Percentiles rank a stretch among this genome's conserved stretches.
Evolutionary conservation across 1,140 invertebrate species (phyloP).

Genomic region (Mycetomoellerius zeteki): DNA sequence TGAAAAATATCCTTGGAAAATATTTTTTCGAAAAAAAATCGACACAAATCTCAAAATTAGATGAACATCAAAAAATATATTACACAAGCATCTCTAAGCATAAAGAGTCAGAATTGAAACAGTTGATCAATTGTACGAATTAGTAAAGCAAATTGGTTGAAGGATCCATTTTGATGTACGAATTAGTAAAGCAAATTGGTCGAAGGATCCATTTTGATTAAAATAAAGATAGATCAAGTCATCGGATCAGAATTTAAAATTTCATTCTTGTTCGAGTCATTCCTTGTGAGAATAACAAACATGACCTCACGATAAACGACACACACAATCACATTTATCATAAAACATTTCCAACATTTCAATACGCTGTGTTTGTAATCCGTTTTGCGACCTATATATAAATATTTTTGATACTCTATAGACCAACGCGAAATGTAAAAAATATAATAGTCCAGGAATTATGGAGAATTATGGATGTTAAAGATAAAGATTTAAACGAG

Average conservation of each 20-base stretch:
- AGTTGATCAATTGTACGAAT: not conserved
- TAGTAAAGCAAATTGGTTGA: not conserved
- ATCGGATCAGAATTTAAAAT: not conserved
- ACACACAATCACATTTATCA: not conserved
- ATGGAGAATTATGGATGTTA: slow-evolving; percentile 39
- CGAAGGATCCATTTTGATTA: not conserved
- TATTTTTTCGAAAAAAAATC: not conserved
- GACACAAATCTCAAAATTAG: slow-evolving; percentile 3
- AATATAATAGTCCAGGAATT: slow-evolving; percentile 27
- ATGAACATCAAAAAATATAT: not conserved
- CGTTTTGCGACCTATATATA: slow-evolving; percentile 20
- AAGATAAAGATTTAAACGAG: slow-evolving; percentile 33
- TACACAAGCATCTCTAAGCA: not conserved
- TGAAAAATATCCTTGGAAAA: not conserved
- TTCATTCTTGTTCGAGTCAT: not conserved
- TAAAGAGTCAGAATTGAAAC: not conserved
- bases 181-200: not conserved
- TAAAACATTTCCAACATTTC: not conserved
- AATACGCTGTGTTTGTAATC: slow-evolving; percentile 14
- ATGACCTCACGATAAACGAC: not conserved
- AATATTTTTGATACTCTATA: slow-evolving; percentile 14
- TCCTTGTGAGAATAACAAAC: not conserved
- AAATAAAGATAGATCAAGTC: not conserved
- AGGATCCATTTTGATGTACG: not conserved
- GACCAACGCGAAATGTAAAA: not conserved